Evolutionary conservation across 2,113 vertebrate species (phyloP).

Genomic region (Pionites leucogaster): DNA sequence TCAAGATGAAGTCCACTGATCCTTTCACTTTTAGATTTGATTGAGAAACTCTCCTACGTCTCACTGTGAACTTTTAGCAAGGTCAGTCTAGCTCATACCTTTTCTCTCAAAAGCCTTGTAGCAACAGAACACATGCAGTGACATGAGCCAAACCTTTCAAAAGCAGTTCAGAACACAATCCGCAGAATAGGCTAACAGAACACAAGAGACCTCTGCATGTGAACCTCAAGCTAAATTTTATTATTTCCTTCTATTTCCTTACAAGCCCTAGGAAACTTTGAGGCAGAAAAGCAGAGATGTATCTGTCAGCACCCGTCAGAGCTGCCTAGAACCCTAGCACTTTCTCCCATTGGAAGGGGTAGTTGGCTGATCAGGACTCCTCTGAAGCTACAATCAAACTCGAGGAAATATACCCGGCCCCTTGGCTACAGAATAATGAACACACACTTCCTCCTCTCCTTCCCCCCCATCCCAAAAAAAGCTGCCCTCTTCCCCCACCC

Average conservation of each 20-base stretch:
- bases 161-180: conserved; percentile 8
- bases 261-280: background rate
- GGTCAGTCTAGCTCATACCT: background rate
- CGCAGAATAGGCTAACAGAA: background rate
- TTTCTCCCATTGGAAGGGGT: background rate
- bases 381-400: background rate
- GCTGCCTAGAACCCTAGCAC: background rate
- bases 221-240: background rate
- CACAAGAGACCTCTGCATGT: background rate
- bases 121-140: background rate
- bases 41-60: background rate
- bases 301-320: background rate
- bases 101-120: background rate
- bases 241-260: background rate
- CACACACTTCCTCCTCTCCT: accelerated
- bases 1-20: background rate
- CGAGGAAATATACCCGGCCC: background rate
- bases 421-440: background rate
- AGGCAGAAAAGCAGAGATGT: background rate
- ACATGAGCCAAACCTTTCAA: background rate
- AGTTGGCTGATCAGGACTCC: background rate
- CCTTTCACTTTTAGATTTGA: background rate
- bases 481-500: background rate
- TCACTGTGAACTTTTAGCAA: background rate
- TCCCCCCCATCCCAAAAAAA: too few species aligned